Base-by-base conservation (phyloP, 92 coral and sea anemone species). In the Parazoanthus atlanticus region DNA sequence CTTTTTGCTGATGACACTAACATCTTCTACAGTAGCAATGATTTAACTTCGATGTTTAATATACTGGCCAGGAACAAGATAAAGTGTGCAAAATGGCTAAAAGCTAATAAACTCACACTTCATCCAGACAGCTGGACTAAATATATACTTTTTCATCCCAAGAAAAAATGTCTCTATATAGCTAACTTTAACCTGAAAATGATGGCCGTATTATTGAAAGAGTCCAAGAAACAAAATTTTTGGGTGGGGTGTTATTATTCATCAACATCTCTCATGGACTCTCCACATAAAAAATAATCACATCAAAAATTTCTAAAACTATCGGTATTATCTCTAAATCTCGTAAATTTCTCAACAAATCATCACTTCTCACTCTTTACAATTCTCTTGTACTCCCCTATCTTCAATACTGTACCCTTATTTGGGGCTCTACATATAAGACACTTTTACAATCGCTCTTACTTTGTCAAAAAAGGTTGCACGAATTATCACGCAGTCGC, bases 1-100 rank as follows among this genome's bases (percentile, higher is more conserved):
- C 81, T 73, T 23, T 73, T 73, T 73, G 78, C 78, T 73, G 84
- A 79, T 67, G 72, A 81, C 72, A 81, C 86, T 67, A 81, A 82
- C 33, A 61, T 82, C 74, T 82, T 82, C 76, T 85, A 64, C 43
- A 64, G 74, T 36, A 30, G 65, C 56, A 82, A 82, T 64, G 74
- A 82, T 70, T 65, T 54, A 65, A 56, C 67, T 41, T 54, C 72
- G 26, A 54, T 80, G 72, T 80, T 65, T 54, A 80, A 80, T 54
- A 80, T 67, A 80, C 38, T 80, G 72, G 41, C 72, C 72, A 56
- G n/a, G 64, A 80, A 80, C 72, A 41, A 80, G 6, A 31, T 17
- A 79, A 46, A 46, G 34, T 79, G n/a, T 49, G 61, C 84, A 58
- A 49, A 43, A 36, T 79, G 84, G 84, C 34, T 49, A 46, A 49